Evolutionary conservation across 2,113 vertebrate species (phyloP).

Genomic region (Leptobrachium ailaonicum): DNA sequence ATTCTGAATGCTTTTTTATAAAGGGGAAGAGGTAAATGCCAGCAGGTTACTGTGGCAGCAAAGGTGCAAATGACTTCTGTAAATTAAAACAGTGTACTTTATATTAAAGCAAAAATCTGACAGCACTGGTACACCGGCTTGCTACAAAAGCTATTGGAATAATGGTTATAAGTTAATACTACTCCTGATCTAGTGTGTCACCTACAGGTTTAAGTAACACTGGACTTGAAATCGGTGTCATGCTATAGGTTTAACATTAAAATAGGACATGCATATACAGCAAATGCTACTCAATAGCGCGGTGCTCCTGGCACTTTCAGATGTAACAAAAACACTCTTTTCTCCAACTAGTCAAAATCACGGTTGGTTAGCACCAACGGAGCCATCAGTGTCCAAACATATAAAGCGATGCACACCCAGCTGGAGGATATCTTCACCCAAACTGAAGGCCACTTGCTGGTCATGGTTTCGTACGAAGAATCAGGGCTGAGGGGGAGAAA

Average conservation of each 20-base stretch:
- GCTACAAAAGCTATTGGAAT: too few species aligned
- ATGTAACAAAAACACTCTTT: background rate
- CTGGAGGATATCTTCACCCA: constrained; percentile 98
- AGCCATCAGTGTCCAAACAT: constrained; percentile 94
- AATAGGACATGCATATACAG: constrained; percentile 31
- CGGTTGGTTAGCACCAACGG: constrained; percentile 94
- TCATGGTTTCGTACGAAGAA: constrained; percentile 82
- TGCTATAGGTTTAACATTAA: background rate
- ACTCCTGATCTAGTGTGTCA: background rate
- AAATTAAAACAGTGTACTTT: too few species aligned
- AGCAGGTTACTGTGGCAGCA: too few species aligned
- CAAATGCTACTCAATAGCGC: constrained; percentile 24
- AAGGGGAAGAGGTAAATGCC: too few species aligned
- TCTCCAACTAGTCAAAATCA: constrained; percentile 84
- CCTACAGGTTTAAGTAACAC: background rate
- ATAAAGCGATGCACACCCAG: constrained; percentile 93
- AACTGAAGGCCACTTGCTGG: constrained; percentile 93
- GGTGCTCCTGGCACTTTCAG: constrained; percentile 30
- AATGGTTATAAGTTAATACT: too few species aligned
- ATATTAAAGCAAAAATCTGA: too few species aligned
- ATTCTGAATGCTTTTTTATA: too few species aligned
- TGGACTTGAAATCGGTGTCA: constrained; percentile 7
- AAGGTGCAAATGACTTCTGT: too few species aligned
- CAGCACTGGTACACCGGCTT: too few species aligned
- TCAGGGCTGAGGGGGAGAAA: constrained; percentile 68